phyloP scores from a whole-genome alignment of 2,113 vertebrate species.

The Echinops telfairi region DNA sequence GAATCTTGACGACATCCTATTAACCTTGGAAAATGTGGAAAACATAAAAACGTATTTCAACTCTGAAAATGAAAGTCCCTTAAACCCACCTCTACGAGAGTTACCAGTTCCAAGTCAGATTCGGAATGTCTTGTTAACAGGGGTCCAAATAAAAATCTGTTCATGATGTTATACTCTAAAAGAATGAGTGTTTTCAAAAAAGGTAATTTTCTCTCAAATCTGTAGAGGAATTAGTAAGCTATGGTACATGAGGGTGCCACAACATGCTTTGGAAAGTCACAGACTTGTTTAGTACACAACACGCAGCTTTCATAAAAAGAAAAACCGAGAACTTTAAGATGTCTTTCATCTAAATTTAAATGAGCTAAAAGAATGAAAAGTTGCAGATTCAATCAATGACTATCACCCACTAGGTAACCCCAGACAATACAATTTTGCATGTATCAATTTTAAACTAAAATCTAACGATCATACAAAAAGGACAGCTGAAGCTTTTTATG shows the following conservation, averaged over 20 bases:
- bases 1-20: slow-evolving; percentile 25
- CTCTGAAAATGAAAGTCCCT: background rate
- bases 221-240: background rate
- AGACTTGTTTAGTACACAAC: background rate
- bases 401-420: background rate
- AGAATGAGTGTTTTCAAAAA: slow-evolving; percentile 7
- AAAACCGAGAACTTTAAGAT: background rate
- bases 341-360: slow-evolving; percentile 62
- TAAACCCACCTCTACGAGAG: background rate
- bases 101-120: background rate
- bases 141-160: background rate
- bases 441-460: slow-evolving; percentile 59
- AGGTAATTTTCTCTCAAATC: background rate
- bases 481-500: slow-evolving; percentile 50
- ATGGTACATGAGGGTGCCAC: background rate
- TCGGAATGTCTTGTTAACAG: slow-evolving; percentile 27
- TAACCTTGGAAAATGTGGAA: slow-evolving; percentile 16
- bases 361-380: slow-evolving; percentile 28
- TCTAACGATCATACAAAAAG: background rate
- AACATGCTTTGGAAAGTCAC: background rate
- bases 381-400: slow-evolving; percentile 43
- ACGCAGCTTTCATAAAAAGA: background rate
- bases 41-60: background rate
- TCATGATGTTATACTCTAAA: background rate
- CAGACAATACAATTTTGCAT: background rate